phyloP scores from a whole-genome alignment of 1,140 invertebrate species.

The Meteorus sp. region DNA sequence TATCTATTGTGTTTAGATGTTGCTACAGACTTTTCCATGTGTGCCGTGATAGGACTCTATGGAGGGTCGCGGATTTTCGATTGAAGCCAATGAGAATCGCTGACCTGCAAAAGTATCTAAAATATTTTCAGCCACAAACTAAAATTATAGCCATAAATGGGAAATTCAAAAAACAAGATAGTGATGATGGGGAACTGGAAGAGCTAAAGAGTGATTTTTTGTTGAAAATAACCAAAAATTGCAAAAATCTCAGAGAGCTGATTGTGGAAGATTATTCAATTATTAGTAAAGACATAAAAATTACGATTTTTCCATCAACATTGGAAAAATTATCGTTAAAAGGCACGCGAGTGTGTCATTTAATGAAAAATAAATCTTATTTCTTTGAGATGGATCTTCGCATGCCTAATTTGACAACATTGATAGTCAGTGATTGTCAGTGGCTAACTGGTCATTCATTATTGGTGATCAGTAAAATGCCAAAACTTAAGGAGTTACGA shows the following conservation, averaged over 20 bases:
- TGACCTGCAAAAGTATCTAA: constrained; percentile 53
- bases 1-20: no score
- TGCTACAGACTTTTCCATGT: constrained; percentile 56
- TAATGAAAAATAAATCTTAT: constrained; percentile 60
- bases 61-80: constrained; percentile 59
- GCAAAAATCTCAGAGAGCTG: constrained; percentile 53
- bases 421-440: constrained; percentile 69
- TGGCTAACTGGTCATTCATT: constrained; percentile 73
- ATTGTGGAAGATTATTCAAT: constrained; percentile 60
- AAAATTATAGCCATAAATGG: constrained; percentile 54
- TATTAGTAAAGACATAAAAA: constrained; percentile 55
- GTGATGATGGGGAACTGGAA: constrained; percentile 25
- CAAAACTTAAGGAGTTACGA: constrained; percentile 62
- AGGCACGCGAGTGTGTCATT: constrained; percentile 59
- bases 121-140: constrained; percentile 55
- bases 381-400: constrained; percentile 63
- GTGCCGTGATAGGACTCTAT: constrained; percentile 58
- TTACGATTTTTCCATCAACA: constrained; percentile 61
- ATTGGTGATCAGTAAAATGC: constrained; percentile 71
- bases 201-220: constrained; percentile 42
- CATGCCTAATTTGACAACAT: constrained; percentile 62
- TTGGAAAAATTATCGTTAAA: constrained; percentile 62
- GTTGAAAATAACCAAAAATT: constrained; percentile 36
- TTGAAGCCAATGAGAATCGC: constrained; percentile 43
- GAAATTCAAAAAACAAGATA: constrained; percentile 20